Conservation (phyloP, 1,140 invertebrate species). For the Drosophila sp. region DNA sequence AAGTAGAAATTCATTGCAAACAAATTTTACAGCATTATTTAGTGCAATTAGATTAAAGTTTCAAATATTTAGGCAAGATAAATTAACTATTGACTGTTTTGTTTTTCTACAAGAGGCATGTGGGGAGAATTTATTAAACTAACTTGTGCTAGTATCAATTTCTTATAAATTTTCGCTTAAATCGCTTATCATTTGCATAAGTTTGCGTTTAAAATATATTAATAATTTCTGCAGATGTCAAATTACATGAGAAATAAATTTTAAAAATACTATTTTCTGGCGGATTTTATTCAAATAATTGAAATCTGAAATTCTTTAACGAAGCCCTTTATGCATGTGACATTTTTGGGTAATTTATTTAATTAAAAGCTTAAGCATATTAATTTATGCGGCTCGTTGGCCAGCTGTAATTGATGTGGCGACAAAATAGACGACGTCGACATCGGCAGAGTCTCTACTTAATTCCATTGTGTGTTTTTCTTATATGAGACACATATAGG, state of each 20-base stretch:
- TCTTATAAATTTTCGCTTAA: too few relatives aligned
- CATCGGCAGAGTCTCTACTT: constrained; percentile 3
- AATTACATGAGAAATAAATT: too few relatives aligned
- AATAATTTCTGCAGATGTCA: neutral
- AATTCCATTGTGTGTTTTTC: constrained; percentile 59
- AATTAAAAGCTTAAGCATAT: constrained; percentile 73
- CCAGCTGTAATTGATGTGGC: constrained; percentile 32
- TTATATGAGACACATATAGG: constrained; percentile 26
- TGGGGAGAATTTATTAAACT: neutral
- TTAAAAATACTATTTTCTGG: too few relatives aligned
- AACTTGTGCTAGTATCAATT: too few relatives aligned
- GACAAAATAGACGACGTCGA: constrained; percentile 1
- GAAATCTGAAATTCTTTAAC: too few relatives aligned
- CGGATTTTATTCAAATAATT: too few relatives aligned
- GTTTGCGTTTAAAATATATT: too few relatives aligned
- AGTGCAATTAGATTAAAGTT: constrained; percentile 16
- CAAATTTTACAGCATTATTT: constrained; percentile 6
- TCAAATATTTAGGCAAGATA: neutral
- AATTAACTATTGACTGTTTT: neutral
- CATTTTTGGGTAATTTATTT: constrained; percentile 60
- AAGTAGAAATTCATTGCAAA: neutral
- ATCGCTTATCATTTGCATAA: too few relatives aligned
- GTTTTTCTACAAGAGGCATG: neutral
- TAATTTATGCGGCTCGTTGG: constrained; percentile 59
- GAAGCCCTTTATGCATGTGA: too few relatives aligned